A percentile compares a stretch with the other conserved stretches of the same genome.
Evolutionary conservation across 2,888 invertebrate genomes (phyloP).

Genomic region (Drosophila paramelanica): DNA sequence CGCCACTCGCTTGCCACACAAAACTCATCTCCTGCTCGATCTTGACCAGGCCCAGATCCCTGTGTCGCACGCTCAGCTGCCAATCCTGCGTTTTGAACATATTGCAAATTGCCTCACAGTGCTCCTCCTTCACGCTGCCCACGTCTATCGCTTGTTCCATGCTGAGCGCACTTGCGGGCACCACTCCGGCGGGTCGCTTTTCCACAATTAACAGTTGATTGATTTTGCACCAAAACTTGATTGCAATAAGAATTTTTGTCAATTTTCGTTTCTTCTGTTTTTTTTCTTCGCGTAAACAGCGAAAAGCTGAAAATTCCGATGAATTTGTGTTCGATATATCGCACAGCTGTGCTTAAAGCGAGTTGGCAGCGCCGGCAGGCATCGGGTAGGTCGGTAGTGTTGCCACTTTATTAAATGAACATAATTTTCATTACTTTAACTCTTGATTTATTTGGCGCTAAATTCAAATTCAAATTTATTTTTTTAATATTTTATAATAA

Average conservation of each 20-base stretch:
- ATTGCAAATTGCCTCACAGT: constrained; percentile 56
- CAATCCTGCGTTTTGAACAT: constrained; percentile 54
- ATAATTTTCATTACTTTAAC: too few relatives aligned
- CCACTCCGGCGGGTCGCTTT: constrained; percentile 1
- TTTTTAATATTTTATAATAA: background rate
- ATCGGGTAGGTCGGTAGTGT: background rate
- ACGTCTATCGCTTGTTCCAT: constrained; percentile 55
- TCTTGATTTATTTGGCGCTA: background rate
- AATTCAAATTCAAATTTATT: constrained; percentile 1
- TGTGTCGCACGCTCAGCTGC: constrained; percentile 53
- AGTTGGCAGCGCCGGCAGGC: constrained; percentile 33
- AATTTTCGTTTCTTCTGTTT: constrained; percentile 9
- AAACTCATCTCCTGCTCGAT: constrained; percentile 54
- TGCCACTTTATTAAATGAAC: constrained; percentile 10
- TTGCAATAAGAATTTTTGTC: constrained; percentile 7
- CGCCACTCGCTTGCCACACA: constrained; percentile 40
- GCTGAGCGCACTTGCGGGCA: background rate
- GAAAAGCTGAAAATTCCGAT: constrained; percentile 43
- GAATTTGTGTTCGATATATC: constrained; percentile 36
- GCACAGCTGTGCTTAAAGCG: constrained; percentile 31
- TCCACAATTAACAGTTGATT: background rate
- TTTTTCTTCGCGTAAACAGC: constrained; percentile 42
- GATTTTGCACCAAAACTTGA: background rate
- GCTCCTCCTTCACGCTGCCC: constrained; percentile 55
- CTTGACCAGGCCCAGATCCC: constrained; percentile 49